A percentile compares a stretch with the other conserved stretches of the same genome.
Evolutionary conservation across 2,113 vertebrate genomes (phyloP).

Genomic region (Bubo bubo): DNA sequence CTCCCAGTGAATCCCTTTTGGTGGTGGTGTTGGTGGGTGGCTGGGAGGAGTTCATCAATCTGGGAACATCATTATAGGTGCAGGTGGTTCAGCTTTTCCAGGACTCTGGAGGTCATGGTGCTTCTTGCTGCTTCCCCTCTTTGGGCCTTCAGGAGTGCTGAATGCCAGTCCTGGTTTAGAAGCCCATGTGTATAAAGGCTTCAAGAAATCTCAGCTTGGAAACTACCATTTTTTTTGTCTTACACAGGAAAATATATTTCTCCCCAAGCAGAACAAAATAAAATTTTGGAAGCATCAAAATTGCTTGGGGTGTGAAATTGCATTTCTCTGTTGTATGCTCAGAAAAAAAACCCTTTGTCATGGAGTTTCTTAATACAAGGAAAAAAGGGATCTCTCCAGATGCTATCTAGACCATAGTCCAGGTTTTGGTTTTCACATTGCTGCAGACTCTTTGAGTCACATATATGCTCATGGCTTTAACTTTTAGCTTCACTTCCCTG

Average conservation of each 20-base stretch:
- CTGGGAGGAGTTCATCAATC: neutral
- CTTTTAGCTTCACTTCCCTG: neutral
- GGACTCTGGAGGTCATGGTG: neutral
- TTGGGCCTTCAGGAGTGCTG: neutral
- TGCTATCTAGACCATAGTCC: neutral
- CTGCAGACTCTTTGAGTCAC: neutral
- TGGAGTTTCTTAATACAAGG: neutral
- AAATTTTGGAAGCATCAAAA: neutral
- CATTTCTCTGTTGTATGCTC: neutral
- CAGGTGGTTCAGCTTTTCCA: neutral
- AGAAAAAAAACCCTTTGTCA: neutral
- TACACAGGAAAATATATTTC: neutral
- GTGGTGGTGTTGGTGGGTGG: neutral
- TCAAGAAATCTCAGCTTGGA: neutral
- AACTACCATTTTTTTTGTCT: neutral
- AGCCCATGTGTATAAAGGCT: neutral
- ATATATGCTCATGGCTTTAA: neutral
- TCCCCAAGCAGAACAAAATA: neutral
- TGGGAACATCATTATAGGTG: neutral
- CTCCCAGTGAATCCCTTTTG: neutral
- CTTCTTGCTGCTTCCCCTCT: neutral
- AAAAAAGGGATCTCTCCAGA: neutral
- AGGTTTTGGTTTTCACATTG: neutral
- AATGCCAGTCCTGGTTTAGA: neutral
- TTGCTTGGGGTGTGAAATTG: neutral